Evolutionary conservation across 2,888 invertebrate genomes (phyloP).

Genomic region (Troilus luridus): DNA sequence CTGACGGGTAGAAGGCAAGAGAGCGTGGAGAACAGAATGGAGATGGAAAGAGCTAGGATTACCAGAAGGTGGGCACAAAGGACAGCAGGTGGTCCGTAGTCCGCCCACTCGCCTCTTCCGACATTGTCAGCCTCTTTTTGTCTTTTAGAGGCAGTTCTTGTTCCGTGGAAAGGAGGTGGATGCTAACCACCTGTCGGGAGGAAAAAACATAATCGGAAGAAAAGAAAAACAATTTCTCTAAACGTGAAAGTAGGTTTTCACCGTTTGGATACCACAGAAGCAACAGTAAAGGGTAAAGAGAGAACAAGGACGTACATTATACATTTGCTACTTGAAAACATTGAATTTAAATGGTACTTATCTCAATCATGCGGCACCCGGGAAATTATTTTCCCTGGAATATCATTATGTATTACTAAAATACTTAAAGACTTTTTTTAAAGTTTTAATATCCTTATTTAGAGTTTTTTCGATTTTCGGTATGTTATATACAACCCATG

Average conservation of each 20-base stretch:
- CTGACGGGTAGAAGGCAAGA: not conserved
- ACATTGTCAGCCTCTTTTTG: not conserved
- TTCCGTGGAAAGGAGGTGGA: not conserved
- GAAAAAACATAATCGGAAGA: not conserved
- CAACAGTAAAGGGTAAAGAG: not conserved
- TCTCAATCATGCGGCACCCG: no score
- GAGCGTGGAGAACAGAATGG: conserved; percentile 18
- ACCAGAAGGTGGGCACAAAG: not conserved
- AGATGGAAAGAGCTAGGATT: not conserved
- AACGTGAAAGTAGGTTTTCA: not conserved
- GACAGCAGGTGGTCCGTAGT: not conserved
- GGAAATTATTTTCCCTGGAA: no score
- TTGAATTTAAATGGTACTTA: no score
- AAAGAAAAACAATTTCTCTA: not conserved
- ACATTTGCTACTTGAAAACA: no score
- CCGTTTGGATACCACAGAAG: not conserved
- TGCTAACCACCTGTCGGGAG: not conserved
- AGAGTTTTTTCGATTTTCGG: no score
- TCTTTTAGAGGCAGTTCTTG: not conserved
- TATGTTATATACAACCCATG: no score
- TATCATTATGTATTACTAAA: no score
- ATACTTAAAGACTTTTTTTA: no score
- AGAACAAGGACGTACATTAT: not conserved
- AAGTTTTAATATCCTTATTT: no score
- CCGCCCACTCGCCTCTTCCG: not conserved